Conservation (phyloP, 1,140 invertebrate genomes). For the Diorhabda sublineata region DNA sequence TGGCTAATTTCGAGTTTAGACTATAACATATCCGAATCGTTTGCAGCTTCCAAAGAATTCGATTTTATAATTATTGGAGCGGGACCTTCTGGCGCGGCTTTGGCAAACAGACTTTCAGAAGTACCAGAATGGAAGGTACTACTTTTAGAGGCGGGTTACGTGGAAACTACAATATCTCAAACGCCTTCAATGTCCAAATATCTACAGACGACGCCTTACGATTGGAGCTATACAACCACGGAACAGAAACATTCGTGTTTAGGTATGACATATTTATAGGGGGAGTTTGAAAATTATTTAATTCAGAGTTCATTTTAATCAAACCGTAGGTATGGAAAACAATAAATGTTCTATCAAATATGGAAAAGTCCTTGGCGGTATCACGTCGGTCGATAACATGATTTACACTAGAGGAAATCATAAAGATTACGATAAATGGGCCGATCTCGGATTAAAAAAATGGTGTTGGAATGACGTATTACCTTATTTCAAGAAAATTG, state of each 20-base stretch:
- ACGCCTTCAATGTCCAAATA: slow-evolving; percentile 66
- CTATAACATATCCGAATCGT: background rate
- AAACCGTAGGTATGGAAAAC: slow-evolving; percentile 47
- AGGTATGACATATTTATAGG: slow-evolving; percentile 37
- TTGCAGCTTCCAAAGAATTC: slow-evolving; percentile 35
- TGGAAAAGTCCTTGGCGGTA: slow-evolving; percentile 67
- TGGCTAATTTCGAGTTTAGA: no score
- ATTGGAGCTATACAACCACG: slow-evolving; percentile 75
- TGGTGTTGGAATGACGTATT: slow-evolving; percentile 80
- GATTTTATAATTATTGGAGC: slow-evolving; percentile 40
- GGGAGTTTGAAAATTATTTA: background rate
- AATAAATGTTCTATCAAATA: slow-evolving; percentile 55
- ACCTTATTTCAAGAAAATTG: slow-evolving; percentile 76
- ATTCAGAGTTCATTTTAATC: background rate
- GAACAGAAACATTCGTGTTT: slow-evolving; percentile 64
- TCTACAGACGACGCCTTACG: slow-evolving; percentile 65
- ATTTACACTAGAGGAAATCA: slow-evolving; percentile 79
- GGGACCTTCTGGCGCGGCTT: slow-evolving; percentile 52
- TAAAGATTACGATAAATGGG: slow-evolving; percentile 63
- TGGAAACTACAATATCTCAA: slow-evolving; percentile 67
- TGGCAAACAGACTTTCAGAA: slow-evolving; percentile 69
- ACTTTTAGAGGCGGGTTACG: slow-evolving; percentile 64
- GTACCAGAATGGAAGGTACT: slow-evolving; percentile 63
- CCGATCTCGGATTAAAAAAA: slow-evolving; percentile 62
- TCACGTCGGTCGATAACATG: slow-evolving; percentile 82